Conservation (phyloP, 2,113 vertebrate genomes). For the Planiliza haematocheilus region DNA sequence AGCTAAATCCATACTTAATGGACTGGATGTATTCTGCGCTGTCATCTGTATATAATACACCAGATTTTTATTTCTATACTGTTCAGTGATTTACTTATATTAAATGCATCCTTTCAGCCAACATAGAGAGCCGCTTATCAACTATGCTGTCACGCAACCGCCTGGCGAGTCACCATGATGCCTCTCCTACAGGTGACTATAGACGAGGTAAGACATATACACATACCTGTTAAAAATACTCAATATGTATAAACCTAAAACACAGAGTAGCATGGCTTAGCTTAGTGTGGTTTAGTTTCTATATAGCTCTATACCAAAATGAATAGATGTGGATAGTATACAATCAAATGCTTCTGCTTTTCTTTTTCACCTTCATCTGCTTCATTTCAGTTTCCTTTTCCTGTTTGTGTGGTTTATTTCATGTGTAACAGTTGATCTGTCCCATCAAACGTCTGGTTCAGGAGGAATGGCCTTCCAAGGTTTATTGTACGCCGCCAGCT, state of each 20-base stretch:
- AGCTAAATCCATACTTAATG: too few species aligned
- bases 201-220: constrained; percentile 83
- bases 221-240: too few species aligned
- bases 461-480: constrained; percentile 61
- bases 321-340: too few species aligned
- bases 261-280: too few species aligned
- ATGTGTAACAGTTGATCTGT: constrained; percentile 49
- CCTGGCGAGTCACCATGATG: constrained; percentile 22
- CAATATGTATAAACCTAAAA: too few species aligned
- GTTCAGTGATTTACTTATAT: neutral
- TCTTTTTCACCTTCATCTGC: neutral
- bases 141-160: constrained; percentile 52
- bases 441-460: constrained; percentile 51
- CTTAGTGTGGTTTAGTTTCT: too few species aligned
- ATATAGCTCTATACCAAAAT: too few species aligned
- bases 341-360: too few species aligned
- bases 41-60: too few species aligned
- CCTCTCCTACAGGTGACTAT: constrained; percentile 78
- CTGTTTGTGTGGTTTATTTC: constrained; percentile 1
- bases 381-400: neutral
- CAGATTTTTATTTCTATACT: neutral
- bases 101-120: constrained; percentile 64
- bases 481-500: constrained; percentile 68
- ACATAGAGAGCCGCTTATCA: constrained; percentile 74
- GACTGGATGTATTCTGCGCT: too few species aligned